phyloP scores from a whole-genome alignment of 2,888 invertebrate genomes.

The Mimachlamys varia region DNA sequence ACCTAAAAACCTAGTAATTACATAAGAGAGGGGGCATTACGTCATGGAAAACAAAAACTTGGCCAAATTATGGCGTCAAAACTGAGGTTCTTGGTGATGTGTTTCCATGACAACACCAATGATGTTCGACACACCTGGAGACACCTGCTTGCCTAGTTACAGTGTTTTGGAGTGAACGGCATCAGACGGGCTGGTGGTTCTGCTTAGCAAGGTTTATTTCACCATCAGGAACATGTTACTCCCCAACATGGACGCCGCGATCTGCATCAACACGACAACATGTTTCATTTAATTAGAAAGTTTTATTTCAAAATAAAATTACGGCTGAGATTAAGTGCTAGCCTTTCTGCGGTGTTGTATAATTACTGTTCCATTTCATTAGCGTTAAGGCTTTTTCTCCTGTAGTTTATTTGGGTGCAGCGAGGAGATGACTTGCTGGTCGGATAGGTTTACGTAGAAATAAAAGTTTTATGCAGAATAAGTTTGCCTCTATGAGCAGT shows the following conservation, averaged over 20 bases:
- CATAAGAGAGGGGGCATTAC: background rate
- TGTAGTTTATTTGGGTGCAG: background rate
- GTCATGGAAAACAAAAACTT: background rate
- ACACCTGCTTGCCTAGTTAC: constrained; percentile 31
- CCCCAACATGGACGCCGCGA: background rate
- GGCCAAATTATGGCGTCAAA: background rate
- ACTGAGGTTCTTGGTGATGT: constrained; percentile 11
- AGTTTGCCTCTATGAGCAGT: background rate
- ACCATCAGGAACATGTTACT: background rate
- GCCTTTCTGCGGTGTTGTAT: background rate
- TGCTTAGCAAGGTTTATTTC: background rate
- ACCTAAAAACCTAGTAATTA: background rate
- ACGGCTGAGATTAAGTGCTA: background rate
- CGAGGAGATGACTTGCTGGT: background rate
- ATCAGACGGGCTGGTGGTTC: background rate
- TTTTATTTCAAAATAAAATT: constrained; percentile 30
- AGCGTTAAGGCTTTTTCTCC: background rate
- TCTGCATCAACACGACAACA: background rate
- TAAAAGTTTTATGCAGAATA: background rate
- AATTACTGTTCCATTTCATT: background rate
- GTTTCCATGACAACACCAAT: background rate
- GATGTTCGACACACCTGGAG: background rate
- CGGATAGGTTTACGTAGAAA: background rate
- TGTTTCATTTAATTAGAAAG: constrained; percentile 2
- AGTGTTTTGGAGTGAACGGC: background rate